Conservation (phyloP, 1,140 invertebrate species). For the Galendromus occidentalis region DNA sequence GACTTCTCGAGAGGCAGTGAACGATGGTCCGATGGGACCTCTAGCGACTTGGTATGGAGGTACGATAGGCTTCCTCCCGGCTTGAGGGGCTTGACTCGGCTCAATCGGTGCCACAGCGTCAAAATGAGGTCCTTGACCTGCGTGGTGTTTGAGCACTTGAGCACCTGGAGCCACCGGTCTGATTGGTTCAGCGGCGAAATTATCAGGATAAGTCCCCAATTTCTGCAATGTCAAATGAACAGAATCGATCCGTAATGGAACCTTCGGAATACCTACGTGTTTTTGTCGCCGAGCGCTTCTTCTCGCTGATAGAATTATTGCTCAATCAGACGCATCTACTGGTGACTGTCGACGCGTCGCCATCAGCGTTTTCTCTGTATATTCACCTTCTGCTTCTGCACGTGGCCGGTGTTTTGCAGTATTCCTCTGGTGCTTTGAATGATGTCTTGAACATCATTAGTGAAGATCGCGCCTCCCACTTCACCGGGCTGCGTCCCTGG, state of each 20-base stretch:
- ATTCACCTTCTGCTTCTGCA: slow-evolving; percentile 1
- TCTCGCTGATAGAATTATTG: too few relatives aligned
- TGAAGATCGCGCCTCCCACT: neutral
- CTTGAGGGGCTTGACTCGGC: neutral
- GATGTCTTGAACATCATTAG: slow-evolving; percentile 6
- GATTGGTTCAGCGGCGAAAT: neutral
- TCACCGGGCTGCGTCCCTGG: neutral
- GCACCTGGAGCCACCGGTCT: slow-evolving; percentile 1
- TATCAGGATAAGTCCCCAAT: slow-evolving; percentile 7
- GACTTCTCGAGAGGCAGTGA: neutral
- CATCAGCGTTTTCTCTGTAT: neutral
- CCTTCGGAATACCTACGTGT: too few relatives aligned
- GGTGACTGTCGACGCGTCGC: too few relatives aligned
- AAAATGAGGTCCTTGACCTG: neutral
- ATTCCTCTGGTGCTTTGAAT: neutral
- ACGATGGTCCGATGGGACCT: neutral
- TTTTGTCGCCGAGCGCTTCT: too few relatives aligned
- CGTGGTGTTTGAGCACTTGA: slow-evolving; percentile 1
- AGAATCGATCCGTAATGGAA: too few relatives aligned
- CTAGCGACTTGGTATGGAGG: neutral
- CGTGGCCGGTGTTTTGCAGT: neutral
- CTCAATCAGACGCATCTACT: too few relatives aligned
- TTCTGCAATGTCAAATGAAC: neutral
- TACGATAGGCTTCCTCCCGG: neutral
- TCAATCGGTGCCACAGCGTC: neutral